Percentiles rank a stretch among this genome's conserved stretches.
phyloP scores from a whole-genome alignment of 2,888 invertebrate species.

The Eledona agricola region DNA sequence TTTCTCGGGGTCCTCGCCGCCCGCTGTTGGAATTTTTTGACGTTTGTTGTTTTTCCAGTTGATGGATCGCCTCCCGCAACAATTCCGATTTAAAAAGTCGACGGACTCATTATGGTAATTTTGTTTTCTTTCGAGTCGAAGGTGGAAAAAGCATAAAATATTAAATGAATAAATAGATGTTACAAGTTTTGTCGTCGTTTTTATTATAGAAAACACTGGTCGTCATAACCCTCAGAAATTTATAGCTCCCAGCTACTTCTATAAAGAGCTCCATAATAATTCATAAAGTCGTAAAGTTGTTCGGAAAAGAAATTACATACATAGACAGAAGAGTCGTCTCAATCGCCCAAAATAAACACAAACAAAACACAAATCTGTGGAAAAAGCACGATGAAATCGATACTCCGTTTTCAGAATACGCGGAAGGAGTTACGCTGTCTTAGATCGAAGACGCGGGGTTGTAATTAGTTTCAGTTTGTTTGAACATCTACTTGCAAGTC shows the following conservation, averaged over 20 bases:
- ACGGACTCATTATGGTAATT: too few relatives aligned
- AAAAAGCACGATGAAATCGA: constrained; percentile 16
- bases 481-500: constrained; percentile 33
- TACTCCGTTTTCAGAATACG: constrained; percentile 35
- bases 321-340: constrained; percentile 27
- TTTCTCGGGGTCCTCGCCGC: constrained; percentile 12
- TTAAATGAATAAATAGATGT: constrained; percentile 29
- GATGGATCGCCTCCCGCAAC: neutral
- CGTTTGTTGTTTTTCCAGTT: neutral
- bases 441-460: constrained; percentile 24
- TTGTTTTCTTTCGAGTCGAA: neutral
- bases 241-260: constrained; percentile 34
- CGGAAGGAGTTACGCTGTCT: constrained; percentile 24
- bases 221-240: constrained; percentile 33
- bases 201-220: constrained; percentile 36
- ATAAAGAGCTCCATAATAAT: constrained; percentile 34
- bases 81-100: too few relatives aligned
- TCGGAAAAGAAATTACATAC: constrained; percentile 35
- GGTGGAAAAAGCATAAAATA: constrained; percentile 25
- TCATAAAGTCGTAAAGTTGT: constrained; percentile 37
- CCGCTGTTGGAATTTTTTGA: constrained; percentile 7
- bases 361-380: constrained; percentile 24
- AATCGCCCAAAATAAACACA: constrained; percentile 25
- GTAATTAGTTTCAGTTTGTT: constrained; percentile 35
- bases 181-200: constrained; percentile 29